Evolutionary conservation across 2,113 vertebrate species (phyloP).

Genomic region (Lagopus muta): DNA sequence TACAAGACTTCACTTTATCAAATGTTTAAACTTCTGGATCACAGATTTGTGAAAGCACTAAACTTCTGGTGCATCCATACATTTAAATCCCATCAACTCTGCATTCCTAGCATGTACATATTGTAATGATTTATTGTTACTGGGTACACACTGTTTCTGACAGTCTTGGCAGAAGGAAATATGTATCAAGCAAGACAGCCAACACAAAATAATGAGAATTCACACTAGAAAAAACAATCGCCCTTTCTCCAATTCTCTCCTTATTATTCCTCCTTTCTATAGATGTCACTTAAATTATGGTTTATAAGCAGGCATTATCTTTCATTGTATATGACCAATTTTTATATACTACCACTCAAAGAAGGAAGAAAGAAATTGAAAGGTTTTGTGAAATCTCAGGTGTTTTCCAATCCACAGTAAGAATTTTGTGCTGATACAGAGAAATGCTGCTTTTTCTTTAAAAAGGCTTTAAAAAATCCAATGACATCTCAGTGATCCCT

Average conservation of each 20-base stretch:
- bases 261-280: background rate
- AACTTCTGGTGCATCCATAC: background rate
- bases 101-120: background rate
- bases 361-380: background rate
- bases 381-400: background rate
- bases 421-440: background rate
- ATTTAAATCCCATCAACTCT: background rate
- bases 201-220: background rate
- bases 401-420: background rate
- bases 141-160: background rate
- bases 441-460: background rate
- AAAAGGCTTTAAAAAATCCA: background rate
- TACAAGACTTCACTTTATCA: background rate
- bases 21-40: background rate
- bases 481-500: background rate
- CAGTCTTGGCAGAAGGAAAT: background rate
- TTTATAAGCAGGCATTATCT: background rate
- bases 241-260: background rate
- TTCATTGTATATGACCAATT: background rate
- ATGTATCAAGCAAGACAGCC: too few species aligned
- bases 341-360: background rate
- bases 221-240: background rate
- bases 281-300: background rate
- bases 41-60: background rate
- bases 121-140: background rate